Conservation (phyloP, 2,888 invertebrate species). For the Calameuta idolon region DNA sequence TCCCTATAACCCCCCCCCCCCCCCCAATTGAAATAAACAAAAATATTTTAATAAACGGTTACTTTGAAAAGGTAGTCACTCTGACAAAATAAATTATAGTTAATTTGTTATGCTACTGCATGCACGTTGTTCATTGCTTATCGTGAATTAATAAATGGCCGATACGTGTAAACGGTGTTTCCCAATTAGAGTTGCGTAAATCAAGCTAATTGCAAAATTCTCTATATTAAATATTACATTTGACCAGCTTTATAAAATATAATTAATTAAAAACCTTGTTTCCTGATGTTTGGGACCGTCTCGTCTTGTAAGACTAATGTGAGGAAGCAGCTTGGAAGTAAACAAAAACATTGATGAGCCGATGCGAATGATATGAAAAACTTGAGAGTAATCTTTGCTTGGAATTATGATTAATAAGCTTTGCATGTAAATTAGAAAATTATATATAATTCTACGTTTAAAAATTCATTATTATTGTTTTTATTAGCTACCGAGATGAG, state of each 20-base stretch:
- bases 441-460: not conserved
- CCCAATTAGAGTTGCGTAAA: not conserved
- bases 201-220: not conserved
- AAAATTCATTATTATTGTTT: not conserved
- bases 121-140: too few relatives aligned
- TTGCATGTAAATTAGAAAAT: not conserved
- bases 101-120: too few relatives aligned
- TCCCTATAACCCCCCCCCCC: too few relatives aligned
- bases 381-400: not conserved
- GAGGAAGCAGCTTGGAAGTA: not conserved
- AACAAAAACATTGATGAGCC: not conserved
- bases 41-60: too few relatives aligned
- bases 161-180: too few relatives aligned
- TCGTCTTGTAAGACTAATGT: not conserved
- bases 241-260: not conserved
- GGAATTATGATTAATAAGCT: not conserved
- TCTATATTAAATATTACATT: not conserved
- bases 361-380: not conserved
- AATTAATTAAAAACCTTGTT: not conserved
- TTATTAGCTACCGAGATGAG: conserved; percentile 62
- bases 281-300: not conserved
- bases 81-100: too few relatives aligned
- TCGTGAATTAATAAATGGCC: too few relatives aligned
- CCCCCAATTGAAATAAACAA: too few relatives aligned
- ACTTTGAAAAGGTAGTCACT: too few relatives aligned